Conservation (phyloP, 2,888 invertebrate species). For the Drosophila basisetae region DNA sequence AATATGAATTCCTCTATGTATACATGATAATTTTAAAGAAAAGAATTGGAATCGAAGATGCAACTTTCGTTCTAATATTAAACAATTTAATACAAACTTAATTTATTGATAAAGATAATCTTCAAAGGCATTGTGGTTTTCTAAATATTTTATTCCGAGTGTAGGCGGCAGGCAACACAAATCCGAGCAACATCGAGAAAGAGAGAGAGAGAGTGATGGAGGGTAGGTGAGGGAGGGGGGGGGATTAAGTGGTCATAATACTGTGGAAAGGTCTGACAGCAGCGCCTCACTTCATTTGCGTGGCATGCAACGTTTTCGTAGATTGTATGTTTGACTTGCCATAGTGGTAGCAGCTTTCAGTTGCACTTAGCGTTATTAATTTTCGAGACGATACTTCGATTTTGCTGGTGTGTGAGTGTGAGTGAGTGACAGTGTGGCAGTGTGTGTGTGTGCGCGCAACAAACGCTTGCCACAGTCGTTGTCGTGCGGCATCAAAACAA, state of each 20-base stretch:
- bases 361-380: slow-evolving; percentile 72
- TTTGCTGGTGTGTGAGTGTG: slow-evolving; percentile 13
- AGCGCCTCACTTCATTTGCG: slow-evolving; percentile 49
- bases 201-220: neutral
- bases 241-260: slow-evolving; percentile 43
- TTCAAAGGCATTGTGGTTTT: neutral
- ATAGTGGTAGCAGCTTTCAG: slow-evolving; percentile 41
- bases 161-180: neutral
- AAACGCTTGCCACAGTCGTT: slow-evolving; percentile 12
- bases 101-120: neutral
- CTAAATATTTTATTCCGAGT: neutral
- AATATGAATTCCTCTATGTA: neutral
- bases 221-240: neutral
- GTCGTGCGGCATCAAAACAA: slow-evolving; percentile 66
- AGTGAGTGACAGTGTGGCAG: neutral
- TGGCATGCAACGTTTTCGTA: slow-evolving; percentile 25
- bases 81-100: neutral
- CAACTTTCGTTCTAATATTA: neutral
- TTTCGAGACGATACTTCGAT: slow-evolving; percentile 54
- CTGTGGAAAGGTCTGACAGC: slow-evolving; percentile 20
- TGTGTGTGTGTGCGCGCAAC: slow-evolving; percentile 10
- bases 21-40: too few relatives aligned
- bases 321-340: slow-evolving; percentile 60
- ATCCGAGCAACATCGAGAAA: slow-evolving; percentile 4
- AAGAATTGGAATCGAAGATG: neutral